Conservation (phyloP, 2,113 vertebrate genomes). For the Gobiocypris rarus region DNA sequence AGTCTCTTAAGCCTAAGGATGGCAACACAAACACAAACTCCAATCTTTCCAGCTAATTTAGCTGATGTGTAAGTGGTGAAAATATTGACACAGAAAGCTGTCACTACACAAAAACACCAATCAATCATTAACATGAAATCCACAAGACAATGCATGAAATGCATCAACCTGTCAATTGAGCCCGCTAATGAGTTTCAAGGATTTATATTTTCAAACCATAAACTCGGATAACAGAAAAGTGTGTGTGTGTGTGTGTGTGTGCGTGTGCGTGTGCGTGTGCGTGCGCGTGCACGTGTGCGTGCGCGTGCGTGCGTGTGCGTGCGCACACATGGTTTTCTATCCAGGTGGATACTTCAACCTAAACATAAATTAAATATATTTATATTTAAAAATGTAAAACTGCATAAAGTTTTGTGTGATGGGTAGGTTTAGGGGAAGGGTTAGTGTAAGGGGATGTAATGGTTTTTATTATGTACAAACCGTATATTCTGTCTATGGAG, state of each 20-base stretch:
- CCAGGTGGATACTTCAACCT: too few relatives aligned
- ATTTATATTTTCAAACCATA: conserved; percentile 54
- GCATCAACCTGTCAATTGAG: conserved; percentile 56
- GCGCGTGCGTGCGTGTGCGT: neutral
- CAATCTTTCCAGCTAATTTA: conserved; percentile 36
- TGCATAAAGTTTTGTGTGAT: too few relatives aligned
- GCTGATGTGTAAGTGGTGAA: conserved; percentile 14
- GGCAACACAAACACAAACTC: neutral
- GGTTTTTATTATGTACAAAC: too few relatives aligned
- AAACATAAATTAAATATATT: too few relatives aligned
- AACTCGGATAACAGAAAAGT: neutral
- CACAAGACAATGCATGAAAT: conserved; percentile 53
- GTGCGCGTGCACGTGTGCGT: neutral
- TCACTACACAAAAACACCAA: conserved; percentile 24
- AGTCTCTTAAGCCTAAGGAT: neutral
- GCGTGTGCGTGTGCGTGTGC: neutral
- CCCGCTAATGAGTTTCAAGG: conserved; percentile 51
- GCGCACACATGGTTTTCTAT: too few relatives aligned
- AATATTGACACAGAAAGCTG: conserved; percentile 51
- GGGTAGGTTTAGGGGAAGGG: too few relatives aligned
- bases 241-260: neutral
- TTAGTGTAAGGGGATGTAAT: too few relatives aligned
- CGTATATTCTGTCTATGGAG: too few relatives aligned
- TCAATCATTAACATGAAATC: conserved; percentile 65
- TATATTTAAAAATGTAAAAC: too few relatives aligned